Conservation (phyloP, 1,140 invertebrate species). For the Lutraria rhynchaena region DNA sequence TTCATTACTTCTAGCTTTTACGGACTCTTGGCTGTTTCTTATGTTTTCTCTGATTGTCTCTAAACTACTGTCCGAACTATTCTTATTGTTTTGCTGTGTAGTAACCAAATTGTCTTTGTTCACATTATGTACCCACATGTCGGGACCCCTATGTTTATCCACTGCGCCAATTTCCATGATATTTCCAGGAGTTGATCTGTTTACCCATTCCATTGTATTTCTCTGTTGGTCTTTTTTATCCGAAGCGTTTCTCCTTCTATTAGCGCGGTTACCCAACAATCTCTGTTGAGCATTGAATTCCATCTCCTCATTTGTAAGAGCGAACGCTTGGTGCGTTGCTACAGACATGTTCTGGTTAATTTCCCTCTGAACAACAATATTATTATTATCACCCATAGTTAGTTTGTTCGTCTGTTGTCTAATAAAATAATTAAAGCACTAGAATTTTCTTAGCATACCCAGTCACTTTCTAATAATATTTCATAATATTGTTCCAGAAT, state of each 20-base stretch:
- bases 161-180: not conserved
- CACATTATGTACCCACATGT: conserved; percentile 10
- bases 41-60: conserved; percentile 51
- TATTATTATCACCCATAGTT: conserved; percentile 41
- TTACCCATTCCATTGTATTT: conserved; percentile 46
- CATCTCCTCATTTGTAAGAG: conserved; percentile 35
- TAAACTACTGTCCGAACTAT: conserved; percentile 21
- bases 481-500: not conserved
- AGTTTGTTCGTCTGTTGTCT: too few species aligned
- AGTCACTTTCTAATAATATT: too few species aligned
- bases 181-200: not conserved
- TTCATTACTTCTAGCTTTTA: conserved; percentile 31
- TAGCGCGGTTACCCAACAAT: not conserved
- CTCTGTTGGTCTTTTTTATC: conserved; percentile 38
- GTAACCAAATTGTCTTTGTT: conserved; percentile 8
- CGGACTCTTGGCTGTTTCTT: conserved; percentile 44
- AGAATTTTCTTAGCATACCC: too few species aligned
- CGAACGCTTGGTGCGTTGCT: not conserved
- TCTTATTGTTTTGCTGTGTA: conserved; percentile 22
- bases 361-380: conserved; percentile 26
- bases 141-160: not conserved
- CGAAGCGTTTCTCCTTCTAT: not conserved
- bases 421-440: too few species aligned
- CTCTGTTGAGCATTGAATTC: not conserved
- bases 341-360: conserved; percentile 33